phyloP scores from a whole-genome alignment of 2,888 invertebrate genomes.

The Scaeva pyrastri region DNA sequence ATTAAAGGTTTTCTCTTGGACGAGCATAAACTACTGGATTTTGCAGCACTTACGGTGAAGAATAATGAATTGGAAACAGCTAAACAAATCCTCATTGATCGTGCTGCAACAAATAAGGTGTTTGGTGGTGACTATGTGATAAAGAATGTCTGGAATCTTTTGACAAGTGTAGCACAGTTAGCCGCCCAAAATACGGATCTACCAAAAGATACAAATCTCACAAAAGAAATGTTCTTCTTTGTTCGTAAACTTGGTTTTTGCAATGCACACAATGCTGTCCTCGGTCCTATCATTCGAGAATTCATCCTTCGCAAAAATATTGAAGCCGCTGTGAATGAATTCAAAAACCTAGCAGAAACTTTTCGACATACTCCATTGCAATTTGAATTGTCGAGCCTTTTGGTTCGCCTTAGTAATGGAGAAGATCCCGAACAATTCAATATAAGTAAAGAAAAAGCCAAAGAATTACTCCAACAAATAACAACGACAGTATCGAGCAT shows the following conservation, averaged over 20 bases:
- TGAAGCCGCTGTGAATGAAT: constrained; percentile 85
- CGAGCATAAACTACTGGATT: constrained; percentile 88
- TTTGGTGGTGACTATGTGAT: constrained; percentile 84
- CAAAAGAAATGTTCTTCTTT: constrained; percentile 85
- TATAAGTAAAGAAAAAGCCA: constrained; percentile 79
- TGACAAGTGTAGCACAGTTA: constrained; percentile 85
- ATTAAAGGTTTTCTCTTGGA: constrained; percentile 86
- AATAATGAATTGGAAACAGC: constrained; percentile 80
- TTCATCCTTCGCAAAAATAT: constrained; percentile 85
- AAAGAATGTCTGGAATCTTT: constrained; percentile 87
- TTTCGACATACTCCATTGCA: constrained; percentile 88
- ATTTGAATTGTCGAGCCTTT: constrained; percentile 86
- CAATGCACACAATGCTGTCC: constrained; percentile 85
- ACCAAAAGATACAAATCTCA: constrained; percentile 83
- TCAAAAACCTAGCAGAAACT: constrained; percentile 84
- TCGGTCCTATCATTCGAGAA: constrained; percentile 87
- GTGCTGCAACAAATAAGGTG: constrained; percentile 84
- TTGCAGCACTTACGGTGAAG: constrained; percentile 86
- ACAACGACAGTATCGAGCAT: constrained; percentile 81
- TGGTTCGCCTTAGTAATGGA: constrained; percentile 81
- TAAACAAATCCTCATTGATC: constrained; percentile 84
- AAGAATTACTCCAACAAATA: constrained; percentile 82
- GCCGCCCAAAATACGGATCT: constrained; percentile 77
- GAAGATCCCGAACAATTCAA: constrained; percentile 76
- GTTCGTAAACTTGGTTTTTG: constrained; percentile 86